Evolutionary conservation across 2,797 vertebrate species (phyloP), one percentile per base, ranked within the genome.

Genomic region (Prunella strophiata): DNA sequence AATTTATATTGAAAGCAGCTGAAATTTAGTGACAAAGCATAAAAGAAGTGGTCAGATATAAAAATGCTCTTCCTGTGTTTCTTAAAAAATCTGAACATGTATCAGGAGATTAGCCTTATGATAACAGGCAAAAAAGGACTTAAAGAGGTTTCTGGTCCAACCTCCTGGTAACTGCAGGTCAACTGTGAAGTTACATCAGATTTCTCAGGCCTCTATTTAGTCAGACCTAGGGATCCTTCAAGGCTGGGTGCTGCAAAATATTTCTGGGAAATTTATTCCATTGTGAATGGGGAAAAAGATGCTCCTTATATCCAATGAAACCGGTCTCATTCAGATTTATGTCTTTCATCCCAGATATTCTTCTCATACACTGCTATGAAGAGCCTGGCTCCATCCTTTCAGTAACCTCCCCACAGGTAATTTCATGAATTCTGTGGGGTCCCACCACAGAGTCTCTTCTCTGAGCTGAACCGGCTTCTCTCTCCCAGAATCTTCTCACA

Each of bases 391-490:
- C 26, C 52, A 43, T 50, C 9, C 32, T 36, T 13, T 34, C 17
- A 11, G 26, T 17, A 30, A 42, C 7, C 5, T 57, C 11, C 17
- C 17, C 26, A 26, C 7, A 21, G 11, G 14, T 15, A 30, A 30
- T 17, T 6, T 36, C 11, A 21, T 21, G 52, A 43, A 43, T 58
- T 20, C 26, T 36, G 26, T 15, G 17, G 40, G 9, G 7, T 47
- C 29, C 10, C 0, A 0, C 30, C 30, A 20, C 3, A 10, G 43
- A 27, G 4, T 17, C 8, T 34, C 9, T 29, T 40, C 50, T 34
- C 14, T 0, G 1, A 50, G 36, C 5, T 36, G 61, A 74, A 74
- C 11, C 51, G 50, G 20, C 9, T 65, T 34, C 25, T 25, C 30
- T 57, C 25, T 30, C 25, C 9, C 51, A 50, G 26, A 57, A 48